Evolutionary conservation across 2,113 vertebrate species (phyloP).

Genomic region (Microcebus lehilahytsara): DNA sequence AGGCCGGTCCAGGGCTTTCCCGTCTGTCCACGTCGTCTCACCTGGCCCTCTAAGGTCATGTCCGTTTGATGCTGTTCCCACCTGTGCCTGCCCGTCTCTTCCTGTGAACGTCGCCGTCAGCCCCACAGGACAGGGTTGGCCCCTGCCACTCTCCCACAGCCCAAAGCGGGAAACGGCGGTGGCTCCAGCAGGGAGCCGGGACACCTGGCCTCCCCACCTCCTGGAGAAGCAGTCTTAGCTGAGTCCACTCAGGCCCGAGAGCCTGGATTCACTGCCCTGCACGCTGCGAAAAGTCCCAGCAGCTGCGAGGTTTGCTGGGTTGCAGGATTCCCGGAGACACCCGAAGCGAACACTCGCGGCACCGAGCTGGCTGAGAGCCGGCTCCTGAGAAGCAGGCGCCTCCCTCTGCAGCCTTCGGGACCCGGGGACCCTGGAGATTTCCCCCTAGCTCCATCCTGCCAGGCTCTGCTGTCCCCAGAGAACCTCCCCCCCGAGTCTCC

Average conservation of each 20-base stretch:
- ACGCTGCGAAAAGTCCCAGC: not conserved
- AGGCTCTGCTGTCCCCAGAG: constrained; percentile 32
- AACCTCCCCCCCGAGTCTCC: not conserved
- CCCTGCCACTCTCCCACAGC: not conserved
- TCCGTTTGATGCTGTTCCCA: accelerated
- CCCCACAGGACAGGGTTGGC: not conserved
- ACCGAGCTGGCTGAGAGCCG: accelerated
- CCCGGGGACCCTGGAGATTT: not conserved
- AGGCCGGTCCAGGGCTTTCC: not conserved
- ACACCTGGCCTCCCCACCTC: not conserved
- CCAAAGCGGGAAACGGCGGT: too few relatives aligned
- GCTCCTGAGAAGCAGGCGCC: accelerated
- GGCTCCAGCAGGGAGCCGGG: not conserved
- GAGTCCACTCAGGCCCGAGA: accelerated
- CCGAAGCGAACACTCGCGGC: accelerated
- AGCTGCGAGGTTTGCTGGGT: accelerated
- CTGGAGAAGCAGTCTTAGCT: not conserved
- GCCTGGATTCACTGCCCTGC: not conserved
- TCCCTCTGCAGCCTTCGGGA: not conserved
- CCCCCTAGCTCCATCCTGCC: not conserved
- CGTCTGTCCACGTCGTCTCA: accelerated
- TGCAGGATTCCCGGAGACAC: accelerated
- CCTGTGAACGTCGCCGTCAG: not conserved
- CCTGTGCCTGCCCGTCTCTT: not conserved
- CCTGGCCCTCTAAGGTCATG: not conserved